Evolutionary conservation across 2,888 invertebrate genomes (phyloP).

Genomic region (Andrena chrysosceles): DNA sequence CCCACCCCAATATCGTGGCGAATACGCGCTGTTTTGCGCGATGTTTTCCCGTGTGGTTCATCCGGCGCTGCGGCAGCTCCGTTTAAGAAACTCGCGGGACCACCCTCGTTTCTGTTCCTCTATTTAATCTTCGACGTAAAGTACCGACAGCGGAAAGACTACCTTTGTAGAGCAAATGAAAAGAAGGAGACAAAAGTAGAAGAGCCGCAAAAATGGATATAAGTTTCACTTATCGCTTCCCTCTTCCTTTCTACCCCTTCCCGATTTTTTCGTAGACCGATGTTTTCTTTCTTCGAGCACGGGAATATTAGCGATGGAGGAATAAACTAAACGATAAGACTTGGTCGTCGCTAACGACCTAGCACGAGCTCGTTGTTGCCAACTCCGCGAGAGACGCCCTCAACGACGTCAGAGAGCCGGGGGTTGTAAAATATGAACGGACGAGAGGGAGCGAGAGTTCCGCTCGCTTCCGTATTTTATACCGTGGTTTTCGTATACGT

Average conservation of each 20-base stretch:
- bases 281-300: slow-evolving; percentile 14
- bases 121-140: not conserved
- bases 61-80: slow-evolving; percentile 10
- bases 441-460: slow-evolving; percentile 31
- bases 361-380: slow-evolving; percentile 41
- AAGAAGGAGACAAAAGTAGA: not conserved
- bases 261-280: not conserved
- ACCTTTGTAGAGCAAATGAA: not conserved
- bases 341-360: slow-evolving; percentile 46
- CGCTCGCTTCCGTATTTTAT: slow-evolving; percentile 58
- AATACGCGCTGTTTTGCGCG: not conserved
- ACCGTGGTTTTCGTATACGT: slow-evolving; percentile 49
- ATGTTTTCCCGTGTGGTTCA: slow-evolving; percentile 27
- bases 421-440: slow-evolving; percentile 51
- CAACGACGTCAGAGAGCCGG: slow-evolving; percentile 30
- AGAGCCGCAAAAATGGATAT: not conserved
- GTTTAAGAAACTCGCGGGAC: slow-evolving; percentile 6
- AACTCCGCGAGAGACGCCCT: slow-evolving; percentile 36
- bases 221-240: slow-evolving; percentile 12
- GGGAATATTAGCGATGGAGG: slow-evolving; percentile 37
- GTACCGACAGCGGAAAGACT: too few species aligned
- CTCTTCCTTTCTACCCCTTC: not conserved
- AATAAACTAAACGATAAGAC: slow-evolving; percentile 54
- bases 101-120: not conserved
- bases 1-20: slow-evolving; percentile 17